phyloP scores from a whole-genome alignment of 2,797 vertebrate species.

The Neomorphus geoffroyi region DNA sequence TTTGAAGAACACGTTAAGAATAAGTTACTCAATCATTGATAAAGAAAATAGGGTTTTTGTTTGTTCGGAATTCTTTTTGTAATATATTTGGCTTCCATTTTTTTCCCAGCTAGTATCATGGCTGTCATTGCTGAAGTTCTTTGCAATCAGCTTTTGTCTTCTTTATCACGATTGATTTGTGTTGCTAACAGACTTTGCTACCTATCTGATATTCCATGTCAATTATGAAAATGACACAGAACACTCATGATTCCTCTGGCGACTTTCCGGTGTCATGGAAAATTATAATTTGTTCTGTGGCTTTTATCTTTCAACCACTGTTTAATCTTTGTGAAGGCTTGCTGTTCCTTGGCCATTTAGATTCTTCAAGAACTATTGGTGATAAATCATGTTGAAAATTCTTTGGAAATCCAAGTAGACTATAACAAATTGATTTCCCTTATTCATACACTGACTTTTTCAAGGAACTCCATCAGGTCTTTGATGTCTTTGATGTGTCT shows the following conservation, averaged over 20 bases:
- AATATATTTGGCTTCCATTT: not conserved
- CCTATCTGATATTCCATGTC: not conserved
- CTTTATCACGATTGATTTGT: not conserved
- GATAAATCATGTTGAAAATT: not conserved
- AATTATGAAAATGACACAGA: not conserved
- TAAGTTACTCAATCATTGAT: not conserved
- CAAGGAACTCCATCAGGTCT: not conserved
- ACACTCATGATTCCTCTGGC: not conserved
- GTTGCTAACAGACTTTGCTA: not conserved
- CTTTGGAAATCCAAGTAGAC: not conserved
- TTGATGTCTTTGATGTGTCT: not conserved
- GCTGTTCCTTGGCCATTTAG: not conserved
- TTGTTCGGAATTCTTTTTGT: not conserved
- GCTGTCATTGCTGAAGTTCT: not conserved
- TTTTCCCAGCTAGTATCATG: not conserved
- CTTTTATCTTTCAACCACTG: not conserved
- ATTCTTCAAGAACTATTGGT: not conserved
- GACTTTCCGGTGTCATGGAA: not conserved
- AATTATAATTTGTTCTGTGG: not conserved
- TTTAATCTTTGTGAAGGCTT: not conserved
- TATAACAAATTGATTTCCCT: not conserved
- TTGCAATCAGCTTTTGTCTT: not conserved
- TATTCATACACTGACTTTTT: not conserved
- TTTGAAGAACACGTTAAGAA: not conserved
- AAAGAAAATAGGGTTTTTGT: rapidly evolving